These are phyloP conservation scores for Chelon auratus DNA, from an alignment of 2,797 vertebrate species.

Conservation along the genomic window DNA sequence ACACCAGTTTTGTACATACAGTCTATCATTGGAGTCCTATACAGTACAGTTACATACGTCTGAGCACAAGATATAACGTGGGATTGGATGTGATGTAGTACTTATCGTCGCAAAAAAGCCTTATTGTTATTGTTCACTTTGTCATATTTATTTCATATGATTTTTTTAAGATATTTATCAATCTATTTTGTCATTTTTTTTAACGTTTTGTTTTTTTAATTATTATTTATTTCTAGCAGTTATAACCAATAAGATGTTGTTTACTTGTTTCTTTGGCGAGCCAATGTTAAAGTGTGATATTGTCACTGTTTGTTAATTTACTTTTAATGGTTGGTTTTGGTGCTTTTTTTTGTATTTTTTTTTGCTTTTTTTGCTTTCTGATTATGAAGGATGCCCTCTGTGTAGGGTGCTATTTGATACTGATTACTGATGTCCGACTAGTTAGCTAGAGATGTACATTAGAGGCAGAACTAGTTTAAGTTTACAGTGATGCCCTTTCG, in stretches of 20 bases:
- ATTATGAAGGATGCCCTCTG: slow-evolving; percentile 76
- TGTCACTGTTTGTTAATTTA: slow-evolving; percentile 73
- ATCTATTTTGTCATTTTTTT: slow-evolving; percentile 82
- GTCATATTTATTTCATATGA: slow-evolving; percentile 82
- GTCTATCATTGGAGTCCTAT: slow-evolving; percentile 76
- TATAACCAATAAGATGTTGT: slow-evolving; percentile 84
- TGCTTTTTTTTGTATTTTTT: slow-evolving; percentile 72
- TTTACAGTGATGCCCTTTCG: slow-evolving; percentile 73
- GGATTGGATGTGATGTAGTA: slow-evolving; percentile 81
- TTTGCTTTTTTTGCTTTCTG: slow-evolving; percentile 78
- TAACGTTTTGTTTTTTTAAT: slow-evolving; percentile 80
- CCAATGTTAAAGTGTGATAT: slow-evolving; percentile 81
- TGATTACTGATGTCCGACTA: slow-evolving; percentile 81
- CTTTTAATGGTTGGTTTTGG: slow-evolving; percentile 78
- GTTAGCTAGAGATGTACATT: slow-evolving; percentile 80
- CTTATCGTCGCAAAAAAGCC: slow-evolving; percentile 82
- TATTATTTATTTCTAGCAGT: slow-evolving; percentile 80
- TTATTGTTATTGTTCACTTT: slow-evolving; percentile 85
- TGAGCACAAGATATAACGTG: slow-evolving; percentile 82
- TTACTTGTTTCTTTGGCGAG: slow-evolving; percentile 80
- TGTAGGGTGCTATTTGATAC: slow-evolving; percentile 84
- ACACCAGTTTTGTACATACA: slow-evolving; percentile 80
- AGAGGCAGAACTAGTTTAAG: slow-evolving; percentile 76
- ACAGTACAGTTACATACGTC: slow-evolving; percentile 76
- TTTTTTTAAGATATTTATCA: slow-evolving; percentile 82